Evolutionary conservation across 2,888 invertebrate genomes (phyloP).

Genomic region (Netelia fuscicornis): DNA sequence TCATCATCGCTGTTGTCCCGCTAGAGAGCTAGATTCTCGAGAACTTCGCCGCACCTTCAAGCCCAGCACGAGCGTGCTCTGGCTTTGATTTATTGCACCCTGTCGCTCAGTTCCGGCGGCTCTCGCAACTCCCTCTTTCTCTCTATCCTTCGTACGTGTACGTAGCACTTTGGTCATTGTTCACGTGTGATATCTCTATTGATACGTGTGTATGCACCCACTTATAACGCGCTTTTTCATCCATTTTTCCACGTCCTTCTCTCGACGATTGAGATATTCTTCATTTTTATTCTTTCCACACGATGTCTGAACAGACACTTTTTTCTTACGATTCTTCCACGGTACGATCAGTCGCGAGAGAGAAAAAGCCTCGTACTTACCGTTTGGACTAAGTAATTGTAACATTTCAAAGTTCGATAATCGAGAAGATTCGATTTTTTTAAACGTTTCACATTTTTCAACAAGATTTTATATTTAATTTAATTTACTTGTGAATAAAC

Average conservation of each 20-base stretch:
- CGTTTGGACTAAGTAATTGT: background rate
- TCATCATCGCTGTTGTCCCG: slow-evolving; percentile 10
- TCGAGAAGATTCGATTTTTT: too few relatives aligned
- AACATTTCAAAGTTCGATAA: background rate
- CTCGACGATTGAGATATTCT: slow-evolving; percentile 14
- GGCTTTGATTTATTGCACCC: slow-evolving; percentile 41
- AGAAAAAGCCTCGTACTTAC: background rate
- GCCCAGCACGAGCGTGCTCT: background rate
- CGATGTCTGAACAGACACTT: background rate
- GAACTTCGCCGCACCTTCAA: slow-evolving; percentile 32
- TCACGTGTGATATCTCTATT: background rate
- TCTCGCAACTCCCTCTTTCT: slow-evolving; percentile 3
- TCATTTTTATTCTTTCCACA: background rate
- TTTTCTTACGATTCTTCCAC: background rate
- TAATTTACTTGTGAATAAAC: too few relatives aligned
- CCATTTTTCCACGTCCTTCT: background rate
- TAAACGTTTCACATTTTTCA: too few relatives aligned
- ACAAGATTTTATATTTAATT: too few relatives aligned
- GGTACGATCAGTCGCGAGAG: background rate
- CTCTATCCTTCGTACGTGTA: background rate
- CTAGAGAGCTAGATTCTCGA: slow-evolving; percentile 13
- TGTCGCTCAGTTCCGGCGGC: slow-evolving; percentile 44
- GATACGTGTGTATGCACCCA: background rate
- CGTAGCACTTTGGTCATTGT: slow-evolving; percentile 31
- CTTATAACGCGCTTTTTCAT: slow-evolving; percentile 12